Base-by-base conservation (phyloP, 2,113 vertebrate species). In the Choloepus hoffmanni region DNA sequence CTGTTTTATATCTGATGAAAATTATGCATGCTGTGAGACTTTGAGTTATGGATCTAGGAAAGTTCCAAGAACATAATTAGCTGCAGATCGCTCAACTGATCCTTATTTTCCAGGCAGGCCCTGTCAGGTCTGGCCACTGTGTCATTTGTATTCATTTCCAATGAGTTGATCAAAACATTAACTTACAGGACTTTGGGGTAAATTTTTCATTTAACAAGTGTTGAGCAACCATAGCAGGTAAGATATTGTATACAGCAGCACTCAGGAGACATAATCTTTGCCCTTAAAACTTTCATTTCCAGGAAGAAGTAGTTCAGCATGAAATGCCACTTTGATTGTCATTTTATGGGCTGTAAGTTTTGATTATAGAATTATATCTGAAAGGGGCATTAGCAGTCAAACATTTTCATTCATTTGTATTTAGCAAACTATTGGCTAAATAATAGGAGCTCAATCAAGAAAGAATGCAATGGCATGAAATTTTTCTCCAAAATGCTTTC, bases 1-100 rank as follows among this genome's bases (percentile, higher is more conserved):
- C 58, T 95, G 12, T 73, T 95, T 87, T 92, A 73, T 30, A 2
- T 86, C 77, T 97, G 58, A 96, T 79, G 95, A 95, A 62, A 92
- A 83, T 87, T 50, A 18, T 26, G 86, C 63, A 97, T 97, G 8
- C 76, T 88, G 43, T 81, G 90, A 90, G 90, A 96, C 74, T 81
- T 74, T 97, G 84, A 97, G 96, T 15, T 33, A 58, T 45, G 92
- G 91, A 96, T 94, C 28, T 33, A 73, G 79, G 40, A 72, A 24
- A 96, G 63, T 84, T 87, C 11, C 6, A 90, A 12, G 70, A 79
- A 68, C 18, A 55, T n/a, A 53, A 53, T 21, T 9, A 53, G 58
- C 76, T 33, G 5, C 60, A 33, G 28, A n/a, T n/a, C 12, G 2
- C 18, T 63, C 7, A 5, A 33, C 15, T 7, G 0, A 3, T 8